Evolutionary conservation across 1,140 invertebrate species (phyloP).

Genomic region (Drosophila oshimai): DNA sequence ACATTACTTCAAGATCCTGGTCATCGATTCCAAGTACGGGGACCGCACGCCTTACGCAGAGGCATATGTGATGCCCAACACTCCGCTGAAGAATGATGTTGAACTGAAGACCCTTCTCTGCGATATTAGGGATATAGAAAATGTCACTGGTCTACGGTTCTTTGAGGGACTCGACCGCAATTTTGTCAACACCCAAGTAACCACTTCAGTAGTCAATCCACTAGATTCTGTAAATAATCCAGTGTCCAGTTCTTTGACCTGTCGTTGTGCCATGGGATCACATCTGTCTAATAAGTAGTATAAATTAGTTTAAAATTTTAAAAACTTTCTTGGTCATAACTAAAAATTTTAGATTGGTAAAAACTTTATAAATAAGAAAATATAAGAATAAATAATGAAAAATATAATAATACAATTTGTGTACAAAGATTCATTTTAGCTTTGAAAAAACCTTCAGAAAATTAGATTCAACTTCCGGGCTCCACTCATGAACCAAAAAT

Average conservation of each 20-base stretch:
- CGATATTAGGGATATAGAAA: slow-evolving; percentile 94
- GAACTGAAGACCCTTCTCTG: slow-evolving; percentile 91
- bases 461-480: not conserved
- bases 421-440: not conserved
- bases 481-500: slow-evolving; percentile 16
- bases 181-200: slow-evolving; percentile 44
- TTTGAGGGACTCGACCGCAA: slow-evolving; percentile 87
- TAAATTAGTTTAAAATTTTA: too few relatives aligned
- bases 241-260: not conserved
- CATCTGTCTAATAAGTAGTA: not conserved
- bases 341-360: too few relatives aligned
- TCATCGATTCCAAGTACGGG: slow-evolving; percentile 86
- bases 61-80: slow-evolving; percentile 96
- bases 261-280: not conserved
- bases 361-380: not conserved
- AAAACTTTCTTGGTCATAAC: too few relatives aligned
- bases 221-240: not conserved
- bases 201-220: not conserved
- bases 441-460: not conserved
- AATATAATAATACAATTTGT: too few relatives aligned
- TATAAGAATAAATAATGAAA: not conserved
- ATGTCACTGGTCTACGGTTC: slow-evolving; percentile 94
- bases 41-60: slow-evolving; percentile 91
- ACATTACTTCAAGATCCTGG: slow-evolving; percentile 98
- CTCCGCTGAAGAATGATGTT: slow-evolving; percentile 88